phyloP scores from a whole-genome alignment of 1,140 invertebrate genomes.

The Holotrichia oblita region DNA sequence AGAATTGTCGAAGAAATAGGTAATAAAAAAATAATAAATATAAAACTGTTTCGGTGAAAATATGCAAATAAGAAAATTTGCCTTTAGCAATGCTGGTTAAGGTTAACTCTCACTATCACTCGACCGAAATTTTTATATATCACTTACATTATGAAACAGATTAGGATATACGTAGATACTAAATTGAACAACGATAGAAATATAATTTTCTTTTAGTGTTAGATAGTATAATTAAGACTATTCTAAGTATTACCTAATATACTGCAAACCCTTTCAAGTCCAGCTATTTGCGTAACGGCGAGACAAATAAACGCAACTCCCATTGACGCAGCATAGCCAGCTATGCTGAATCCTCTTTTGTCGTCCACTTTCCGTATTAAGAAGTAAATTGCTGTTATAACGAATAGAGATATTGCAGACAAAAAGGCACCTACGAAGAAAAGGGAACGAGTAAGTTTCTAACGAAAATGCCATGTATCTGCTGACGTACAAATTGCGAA shows the following conservation, averaged over 20 bases:
- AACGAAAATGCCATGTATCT: background rate
- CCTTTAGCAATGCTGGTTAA: too few relatives aligned
- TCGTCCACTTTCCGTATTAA: background rate
- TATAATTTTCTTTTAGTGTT: too few relatives aligned
- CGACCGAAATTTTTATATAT: too few relatives aligned
- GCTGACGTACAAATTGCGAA: constrained; percentile 22
- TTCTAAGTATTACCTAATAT: constrained; percentile 22
- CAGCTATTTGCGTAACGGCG: background rate
- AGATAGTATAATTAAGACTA: too few relatives aligned
- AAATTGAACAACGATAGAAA: too few relatives aligned
- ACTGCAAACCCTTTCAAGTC: constrained; percentile 9
- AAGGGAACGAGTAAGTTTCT: background rate
- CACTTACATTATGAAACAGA: too few relatives aligned
- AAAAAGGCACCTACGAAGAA: background rate
- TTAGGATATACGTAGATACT: too few relatives aligned
- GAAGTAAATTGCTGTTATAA: background rate
- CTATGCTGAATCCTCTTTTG: constrained; percentile 7
- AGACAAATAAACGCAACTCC: background rate
- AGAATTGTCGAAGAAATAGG: too few relatives aligned
- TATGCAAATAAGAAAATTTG: too few relatives aligned
- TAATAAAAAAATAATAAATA: too few relatives aligned
- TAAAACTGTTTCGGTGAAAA: too few relatives aligned
- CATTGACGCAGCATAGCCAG: constrained; percentile 29
- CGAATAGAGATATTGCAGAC: background rate
- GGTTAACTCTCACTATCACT: too few relatives aligned